Evolutionary conservation across 2,113 vertebrate genomes (phyloP), one percentile per base, ranked within the genome.

Genomic region (Alligator sinensis): DNA sequence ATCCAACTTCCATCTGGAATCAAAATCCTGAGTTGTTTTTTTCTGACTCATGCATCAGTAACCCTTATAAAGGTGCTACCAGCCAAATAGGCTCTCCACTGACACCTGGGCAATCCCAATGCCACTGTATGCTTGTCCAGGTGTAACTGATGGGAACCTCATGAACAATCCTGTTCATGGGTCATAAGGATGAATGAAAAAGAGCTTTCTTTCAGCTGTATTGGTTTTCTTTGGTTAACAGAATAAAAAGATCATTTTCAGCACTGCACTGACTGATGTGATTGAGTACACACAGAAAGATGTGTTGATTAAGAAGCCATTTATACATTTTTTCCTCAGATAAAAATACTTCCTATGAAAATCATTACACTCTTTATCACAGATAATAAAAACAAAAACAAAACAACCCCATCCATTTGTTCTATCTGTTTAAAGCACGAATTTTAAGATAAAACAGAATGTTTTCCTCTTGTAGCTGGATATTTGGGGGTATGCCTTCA

Each of bases 231-330:
- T 0, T 82, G 25, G 22, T 22, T 82, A 77, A 74, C 14, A 94
- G 28, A 91, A 86, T 10, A 81, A 82, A 88, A 57, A 2, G 1
- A 13, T 4, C 21, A 62, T 34, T 66, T 87, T 86, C 77, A 60
- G 8, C 21, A 59, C 63, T 72, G 22, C 61, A 82, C 10, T 54
- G 79, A 47, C 84, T 15, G 54, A 78, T 24, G 80, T 30, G 34
- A 76, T 27, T 25, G 79, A 88, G 61, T 66, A 24, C 15, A 79
- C 70, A 24, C 76, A 85, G 55, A 88, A 92, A 82, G 9, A 82
- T 61, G 54, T 91, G 86, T 91, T 68, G 86, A 87, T 90, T 93
- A 91, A 89, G 63, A 64, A 92, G 47, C 78, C 87, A n/a, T 75
- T 89, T 86, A 68, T 84, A 61, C 72, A 21, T 9, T 11, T n/a